These are phyloP conservation scores for Deroptyus accipitrinus DNA, from an alignment of 2,113 vertebrate genomes.

Conservation along the genomic window DNA sequence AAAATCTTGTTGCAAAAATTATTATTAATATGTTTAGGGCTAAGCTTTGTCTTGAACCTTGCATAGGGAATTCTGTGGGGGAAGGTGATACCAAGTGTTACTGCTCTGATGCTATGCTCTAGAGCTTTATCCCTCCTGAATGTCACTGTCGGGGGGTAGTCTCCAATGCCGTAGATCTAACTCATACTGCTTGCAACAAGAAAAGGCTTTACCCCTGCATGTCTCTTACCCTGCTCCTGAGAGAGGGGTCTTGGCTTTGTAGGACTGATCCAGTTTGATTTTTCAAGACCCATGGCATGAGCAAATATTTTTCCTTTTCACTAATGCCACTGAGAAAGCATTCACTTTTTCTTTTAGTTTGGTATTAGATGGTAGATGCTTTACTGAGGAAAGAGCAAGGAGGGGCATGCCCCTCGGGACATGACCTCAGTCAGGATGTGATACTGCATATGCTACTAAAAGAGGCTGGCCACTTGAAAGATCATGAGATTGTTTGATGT, in stretches of 20 bases:
- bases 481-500: not conserved
- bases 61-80: not conserved
- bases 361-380: not conserved
- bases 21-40: not conserved
- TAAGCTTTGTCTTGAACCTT: not conserved
- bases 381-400: not conserved
- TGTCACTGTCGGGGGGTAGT: not conserved
- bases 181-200: not conserved
- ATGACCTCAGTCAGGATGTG: not conserved
- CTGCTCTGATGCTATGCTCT: not conserved
- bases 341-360: not conserved
- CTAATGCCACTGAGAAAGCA: not conserved
- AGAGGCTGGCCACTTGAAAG: not conserved
- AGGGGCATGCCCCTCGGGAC: not conserved
- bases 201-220: not conserved
- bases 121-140: not conserved
- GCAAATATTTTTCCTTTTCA: not conserved
- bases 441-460: not conserved
- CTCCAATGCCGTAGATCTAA: not conserved
- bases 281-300: not conserved
- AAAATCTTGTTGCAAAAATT: not conserved
- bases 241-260: not conserved
- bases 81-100: not conserved
- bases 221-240: not conserved
- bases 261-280: not conserved